Conservation (phyloP, 2,113 vertebrate genomes). For the Nicator chloris region DNA sequence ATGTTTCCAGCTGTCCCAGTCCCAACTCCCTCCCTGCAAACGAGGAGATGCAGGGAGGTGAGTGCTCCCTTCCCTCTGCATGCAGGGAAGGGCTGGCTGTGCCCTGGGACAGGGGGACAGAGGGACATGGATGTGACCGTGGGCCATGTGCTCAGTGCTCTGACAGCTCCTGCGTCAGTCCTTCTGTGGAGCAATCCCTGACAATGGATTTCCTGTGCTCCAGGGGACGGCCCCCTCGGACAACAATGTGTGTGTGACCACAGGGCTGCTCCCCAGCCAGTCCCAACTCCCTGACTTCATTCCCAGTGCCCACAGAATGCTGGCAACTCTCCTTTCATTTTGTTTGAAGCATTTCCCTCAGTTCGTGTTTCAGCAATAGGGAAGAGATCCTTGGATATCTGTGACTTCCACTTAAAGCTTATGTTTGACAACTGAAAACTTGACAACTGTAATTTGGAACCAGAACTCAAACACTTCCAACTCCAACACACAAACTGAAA, state of each 20-base stretch:
- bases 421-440: constrained; percentile 1
- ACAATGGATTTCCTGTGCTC: constrained; percentile 42
- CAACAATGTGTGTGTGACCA: constrained; percentile 2
- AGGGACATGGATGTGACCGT: background rate
- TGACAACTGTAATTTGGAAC: background rate
- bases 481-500: background rate
- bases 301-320: background rate
- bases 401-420: constrained; percentile 41
- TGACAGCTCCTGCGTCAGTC: background rate
- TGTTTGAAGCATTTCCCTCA: background rate
- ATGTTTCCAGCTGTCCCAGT: too few relatives aligned
- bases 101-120: background rate
- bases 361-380: constrained; percentile 27
- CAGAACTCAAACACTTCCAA: background rate
- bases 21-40: background rate
- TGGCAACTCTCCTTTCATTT: constrained; percentile 30
- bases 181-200: background rate
- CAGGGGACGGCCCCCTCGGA: background rate
- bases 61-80: background rate
- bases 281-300: constrained; percentile 13
- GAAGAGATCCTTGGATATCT: constrained; percentile 25
- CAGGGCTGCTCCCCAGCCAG: constrained; percentile 49
- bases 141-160: background rate
- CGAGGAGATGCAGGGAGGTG: rapidly evolving
- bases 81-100: background rate